Evolutionary conservation across 2,888 invertebrate species (phyloP).

Genomic region (Ferdinandea cuprea): DNA sequence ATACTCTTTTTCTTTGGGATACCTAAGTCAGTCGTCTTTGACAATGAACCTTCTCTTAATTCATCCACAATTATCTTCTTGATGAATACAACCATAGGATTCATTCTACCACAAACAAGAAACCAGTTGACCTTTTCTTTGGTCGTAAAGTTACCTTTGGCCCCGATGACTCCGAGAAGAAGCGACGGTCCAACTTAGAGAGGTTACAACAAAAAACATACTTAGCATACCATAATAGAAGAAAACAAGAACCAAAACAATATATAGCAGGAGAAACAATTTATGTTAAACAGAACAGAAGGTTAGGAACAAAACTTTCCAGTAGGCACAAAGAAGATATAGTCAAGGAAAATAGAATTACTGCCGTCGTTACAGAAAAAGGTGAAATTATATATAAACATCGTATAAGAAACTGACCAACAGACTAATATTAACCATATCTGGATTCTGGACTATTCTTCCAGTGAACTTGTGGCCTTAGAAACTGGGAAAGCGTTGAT

Average conservation of each 20-base stretch:
- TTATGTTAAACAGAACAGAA: slow-evolving; percentile 45
- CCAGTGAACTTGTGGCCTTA: slow-evolving; percentile 30
- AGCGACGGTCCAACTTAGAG: slow-evolving; percentile 37
- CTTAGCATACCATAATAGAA: slow-evolving; percentile 50
- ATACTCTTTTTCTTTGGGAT: slow-evolving; percentile 15
- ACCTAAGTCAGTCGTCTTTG: slow-evolving; percentile 29
- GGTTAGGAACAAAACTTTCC: slow-evolving; percentile 41
- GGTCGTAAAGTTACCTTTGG: no score
- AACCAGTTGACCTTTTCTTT: no score
- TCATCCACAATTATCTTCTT: slow-evolving; percentile 32
- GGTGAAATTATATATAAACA: slow-evolving; percentile 53
- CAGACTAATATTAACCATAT: background rate
- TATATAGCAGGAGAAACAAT: no score
- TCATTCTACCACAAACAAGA: no score
- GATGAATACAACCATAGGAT: no score
- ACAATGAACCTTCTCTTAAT: slow-evolving; percentile 48
- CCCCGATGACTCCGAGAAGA: no score
- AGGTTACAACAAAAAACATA: slow-evolving; percentile 39
- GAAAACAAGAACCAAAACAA: slow-evolving; percentile 37
- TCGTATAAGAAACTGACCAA: slow-evolving; percentile 42
- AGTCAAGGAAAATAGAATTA: slow-evolving; percentile 43
- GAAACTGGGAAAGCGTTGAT: slow-evolving; percentile 25
- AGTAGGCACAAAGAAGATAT: slow-evolving; percentile 24
- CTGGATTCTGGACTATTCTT: slow-evolving; percentile 38
- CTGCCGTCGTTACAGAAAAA: slow-evolving; percentile 4